Conservation (phyloP, 1,140 invertebrate genomes). For the Augochlora pura region DNA sequence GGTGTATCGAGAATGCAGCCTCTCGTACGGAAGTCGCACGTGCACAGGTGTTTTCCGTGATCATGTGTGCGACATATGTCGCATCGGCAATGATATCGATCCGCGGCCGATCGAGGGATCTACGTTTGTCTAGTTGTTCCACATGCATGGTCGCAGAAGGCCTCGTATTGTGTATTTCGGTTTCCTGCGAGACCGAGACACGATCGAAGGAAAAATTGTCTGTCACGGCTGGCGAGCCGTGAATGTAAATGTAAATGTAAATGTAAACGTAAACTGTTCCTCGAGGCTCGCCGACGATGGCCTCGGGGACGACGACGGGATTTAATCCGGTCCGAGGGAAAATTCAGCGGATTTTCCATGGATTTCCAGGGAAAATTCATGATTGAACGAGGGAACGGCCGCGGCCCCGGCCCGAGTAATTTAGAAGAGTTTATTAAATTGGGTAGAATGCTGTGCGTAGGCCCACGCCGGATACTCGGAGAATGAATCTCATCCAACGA, state of each 20-base stretch:
- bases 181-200: no score
- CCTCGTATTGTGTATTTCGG: no score
- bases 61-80: slow-evolving; percentile 72
- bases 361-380: slow-evolving; percentile 67
- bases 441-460: slow-evolving; percentile 77
- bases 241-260: neutral
- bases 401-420: slow-evolving; percentile 64
- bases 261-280: neutral
- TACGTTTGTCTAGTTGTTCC: neutral
- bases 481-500: slow-evolving; percentile 79
- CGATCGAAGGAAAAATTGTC: no score
- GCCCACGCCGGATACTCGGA: slow-evolving; percentile 77
- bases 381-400: slow-evolving; percentile 64
- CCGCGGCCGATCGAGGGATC: neutral
- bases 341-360: slow-evolving; percentile 48
- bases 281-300: neutral
- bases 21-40: slow-evolving; percentile 67
- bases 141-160: no score
- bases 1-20: slow-evolving; percentile 56
- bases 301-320: neutral
- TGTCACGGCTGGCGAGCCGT: no score
- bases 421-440: slow-evolving; percentile 78
- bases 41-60: slow-evolving; percentile 78
- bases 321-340: slow-evolving; percentile 21
- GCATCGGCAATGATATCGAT: slow-evolving; percentile 20